A percentile compares a stretch with the other conserved stretches of the same genome.
These are phyloP conservation scores for Sclerurus mexicanus DNA, from an alignment of 2,113 vertebrate species.

Conservation along the genomic window DNA sequence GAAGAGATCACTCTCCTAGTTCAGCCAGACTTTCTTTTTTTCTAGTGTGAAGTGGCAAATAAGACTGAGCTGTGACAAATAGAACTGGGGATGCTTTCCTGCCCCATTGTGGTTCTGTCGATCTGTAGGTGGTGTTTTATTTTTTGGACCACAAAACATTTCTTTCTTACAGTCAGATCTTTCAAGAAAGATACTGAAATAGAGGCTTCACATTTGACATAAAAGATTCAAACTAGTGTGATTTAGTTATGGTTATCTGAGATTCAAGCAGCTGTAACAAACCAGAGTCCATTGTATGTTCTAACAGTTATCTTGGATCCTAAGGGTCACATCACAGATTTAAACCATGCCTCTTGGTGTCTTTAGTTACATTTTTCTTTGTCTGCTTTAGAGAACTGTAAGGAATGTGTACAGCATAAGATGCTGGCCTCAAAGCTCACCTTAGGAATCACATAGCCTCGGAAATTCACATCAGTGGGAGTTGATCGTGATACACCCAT, in stretches of 20 bases:
- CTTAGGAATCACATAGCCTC: slow-evolving; percentile 65
- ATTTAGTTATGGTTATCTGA: not conserved
- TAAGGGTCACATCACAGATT: not conserved
- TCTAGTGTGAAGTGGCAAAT: not conserved
- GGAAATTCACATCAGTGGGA: slow-evolving; percentile 38
- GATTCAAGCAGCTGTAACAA: not conserved
- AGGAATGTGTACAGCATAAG: not conserved
- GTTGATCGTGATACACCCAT: slow-evolving; percentile 51
- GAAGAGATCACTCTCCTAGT: not conserved
- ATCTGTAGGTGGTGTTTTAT: not conserved
- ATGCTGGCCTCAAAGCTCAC: slow-evolving; percentile 14
- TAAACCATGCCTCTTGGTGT: fast-evolving
- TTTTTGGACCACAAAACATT: not conserved
- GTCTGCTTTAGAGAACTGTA: not conserved
- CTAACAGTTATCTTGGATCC: not conserved
- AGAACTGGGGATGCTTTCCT: not conserved
- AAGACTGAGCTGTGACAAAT: not conserved
- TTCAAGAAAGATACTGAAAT: not conserved
- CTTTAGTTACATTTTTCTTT: not conserved
- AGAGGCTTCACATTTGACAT: not conserved
- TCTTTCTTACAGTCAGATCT: not conserved
- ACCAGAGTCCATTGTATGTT: not conserved
- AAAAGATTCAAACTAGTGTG: not conserved
- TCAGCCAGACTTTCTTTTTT: not conserved
- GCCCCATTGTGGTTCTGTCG: not conserved